Base-by-base conservation (phyloP, 1,140 invertebrate genomes). In the Chironomus tepperi region DNA sequence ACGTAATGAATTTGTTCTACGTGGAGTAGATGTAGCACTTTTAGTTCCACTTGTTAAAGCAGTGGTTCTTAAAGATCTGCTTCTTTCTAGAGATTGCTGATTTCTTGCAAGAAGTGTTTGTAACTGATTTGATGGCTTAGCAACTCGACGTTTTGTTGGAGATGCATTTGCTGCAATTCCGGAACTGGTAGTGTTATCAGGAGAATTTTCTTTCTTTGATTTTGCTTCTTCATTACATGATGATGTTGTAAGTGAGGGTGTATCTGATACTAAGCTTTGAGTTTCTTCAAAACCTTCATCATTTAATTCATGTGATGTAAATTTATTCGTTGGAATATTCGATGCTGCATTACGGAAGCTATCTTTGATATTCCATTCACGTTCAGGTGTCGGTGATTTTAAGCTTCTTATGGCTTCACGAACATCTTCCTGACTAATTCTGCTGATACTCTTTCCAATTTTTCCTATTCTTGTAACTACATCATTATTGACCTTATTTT, bases 251-350 rank as follows among this genome's bases (percentile, higher is more conserved):
- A 82, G 80, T 72, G 92, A 93, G 0, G 91, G 87, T 0, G 90
- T 93, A 79, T 95, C 93, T 0, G 92, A 94, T 73, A 93, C 91
- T 24, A 94, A 83, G 70, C 84, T 74, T 76, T 94, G 92, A 0
- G 92, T 93, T 83, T 95, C 93, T 80, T 96, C 93, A 79, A 95
- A 95, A 8, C 93, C 93, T 84, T 95, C 93, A 79, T 96, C 93
- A 77, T 93, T 91, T 64, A 92, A 79, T 76, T 92, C 89, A 76
- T 88, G 87, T 75, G 47, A 81, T 78, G 79, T 77, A 86, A 76
- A 80, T 83, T 83, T 79, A 18, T 67, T 76, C 21, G 21, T 74
- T 75, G 12, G 74, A 77, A 5, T 77, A 74, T 75, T 73, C 6
- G 82, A 81, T 81, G 0, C 79, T 82, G 73, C 80, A 79, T 75